Base-by-base conservation (phyloP, 2,113 vertebrate species). In the Lepus europaeus region DNA sequence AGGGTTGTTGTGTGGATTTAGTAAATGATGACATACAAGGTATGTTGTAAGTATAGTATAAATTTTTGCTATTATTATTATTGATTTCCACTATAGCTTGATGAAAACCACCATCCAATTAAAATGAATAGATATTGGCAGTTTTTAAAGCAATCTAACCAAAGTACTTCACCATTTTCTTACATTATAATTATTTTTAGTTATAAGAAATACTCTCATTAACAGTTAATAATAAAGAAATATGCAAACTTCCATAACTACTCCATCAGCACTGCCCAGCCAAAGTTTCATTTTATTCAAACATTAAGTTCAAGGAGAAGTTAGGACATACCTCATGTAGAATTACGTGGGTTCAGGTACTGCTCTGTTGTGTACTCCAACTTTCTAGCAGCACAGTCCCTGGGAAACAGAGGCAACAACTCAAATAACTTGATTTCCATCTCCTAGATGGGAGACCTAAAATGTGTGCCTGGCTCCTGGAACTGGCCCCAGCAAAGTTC, bases 81-180 rank as follows among this genome's bases (percentile, higher is more conserved):
- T 53, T 88, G 33, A 72, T 95, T 94, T 88, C 49, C 5, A 74
- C 27, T 6, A 82, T 9, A 74, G 17, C 70, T 83, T 74, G 76
- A 74, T 33, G 31, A 59, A 92, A 25, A 79, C 3, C 20, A 83
- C 9, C 2, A 91, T 89, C 74, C 74, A 94, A 86, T 78, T 95
- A 51, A 87, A 95, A 82, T 94, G 84, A 95, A 29, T 39, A 2
- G 1, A 17, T 29, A 79, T 13, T 76, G 59, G 69, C 33, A 83
- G 1, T 64, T 90, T 90, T 90, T 90, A 93, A 91, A 85, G 23
- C 87, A 79, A 82, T 73, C 29, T 68, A 77, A 77, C 29, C 9
- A 33, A 95, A 69, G 19, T 45, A 49, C 56, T 69, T 20, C 6
- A 83, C 9, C 25, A 81, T 81, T 93, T 77, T 76, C 66, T 81